Conservation (phyloP, 2,113 vertebrate genomes). For the Labeo rohita region DNA sequence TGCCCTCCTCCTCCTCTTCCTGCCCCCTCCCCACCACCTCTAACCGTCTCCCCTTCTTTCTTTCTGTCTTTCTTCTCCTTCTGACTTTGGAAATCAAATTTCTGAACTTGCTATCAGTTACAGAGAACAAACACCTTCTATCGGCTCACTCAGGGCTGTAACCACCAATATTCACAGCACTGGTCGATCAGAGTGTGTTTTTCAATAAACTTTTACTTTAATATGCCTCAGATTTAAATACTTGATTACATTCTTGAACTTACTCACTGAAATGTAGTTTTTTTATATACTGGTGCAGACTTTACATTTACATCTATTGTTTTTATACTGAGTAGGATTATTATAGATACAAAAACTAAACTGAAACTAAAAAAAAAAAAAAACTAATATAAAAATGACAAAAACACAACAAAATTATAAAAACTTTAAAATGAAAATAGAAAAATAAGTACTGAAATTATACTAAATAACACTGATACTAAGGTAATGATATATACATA, state of each 20-base stretch:
- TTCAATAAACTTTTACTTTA: background rate
- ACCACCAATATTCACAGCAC: slow-evolving; percentile 16
- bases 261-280: background rate
- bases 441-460: background rate
- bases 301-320: background rate
- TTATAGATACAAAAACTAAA: background rate
- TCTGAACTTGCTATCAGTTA: slow-evolving; percentile 69
- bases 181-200: background rate
- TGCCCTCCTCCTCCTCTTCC: slow-evolving; percentile 60
- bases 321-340: background rate
- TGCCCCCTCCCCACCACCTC: slow-evolving; percentile 51
- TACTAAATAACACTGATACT: background rate
- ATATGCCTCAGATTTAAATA: background rate
- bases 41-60: slow-evolving; percentile 57
- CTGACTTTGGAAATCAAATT: slow-evolving; percentile 74
- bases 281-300: background rate
- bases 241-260: background rate
- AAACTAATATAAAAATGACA: background rate
- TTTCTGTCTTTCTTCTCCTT: slow-evolving; percentile 58
- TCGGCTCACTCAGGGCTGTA: slow-evolving; percentile 16
- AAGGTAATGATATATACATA: background rate
- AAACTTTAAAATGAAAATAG: background rate
- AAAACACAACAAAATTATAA: background rate
- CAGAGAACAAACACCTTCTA: slow-evolving; percentile 58
- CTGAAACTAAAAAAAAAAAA: background rate